Base-by-base conservation (phyloP, 2,888 invertebrate species). In the Kuschelorhynchus macadamiae region DNA sequence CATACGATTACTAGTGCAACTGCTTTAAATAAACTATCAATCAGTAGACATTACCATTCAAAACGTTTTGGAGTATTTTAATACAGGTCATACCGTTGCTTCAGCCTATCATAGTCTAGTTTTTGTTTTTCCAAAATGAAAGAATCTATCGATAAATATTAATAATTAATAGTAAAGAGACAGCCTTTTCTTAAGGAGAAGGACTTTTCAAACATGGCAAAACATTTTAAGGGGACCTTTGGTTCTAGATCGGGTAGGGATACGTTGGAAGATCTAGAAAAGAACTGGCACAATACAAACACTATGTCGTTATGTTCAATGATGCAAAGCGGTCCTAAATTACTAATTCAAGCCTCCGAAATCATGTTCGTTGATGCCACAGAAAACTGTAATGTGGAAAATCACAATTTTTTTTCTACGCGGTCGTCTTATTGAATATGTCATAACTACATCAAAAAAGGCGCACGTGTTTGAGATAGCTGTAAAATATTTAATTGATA, bases 61-160 rank as follows among this genome's bases (percentile, higher is more conserved):
- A 59, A 25, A 60, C 59, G 36, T 47, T 8, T 14, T 70, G 14
- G 46, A 72, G 53, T 67, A 62, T 60, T 72, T 67, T 64, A 57
- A 71, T 25, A 68, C 61, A 32, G 70, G 72, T 17, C 71, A 72
- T 50, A 71, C 71, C 8, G 65, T 49, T 14, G 16, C 70, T 16
- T 62, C 71, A 14, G 71, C 67, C 1, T 70, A 70, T 32, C 71
- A 72, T 47, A 65, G n/a, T n/a, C n/a, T n/a, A n/a, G 60, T 25
- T 72, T 55, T 46, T 65, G 64, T 65, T 64, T 70, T 25, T 50
- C 47, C 16, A 71, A 68, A 53, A 68, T 68, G 70, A 68, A 72
- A 33, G 72, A 71, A 47, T 47, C 36, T 42, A 71, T 68, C 9
- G 71, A 72, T 11, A 46, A 63, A 30, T 72, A 67, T 56, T 56